A percentile compares a stretch with the other conserved stretches of the same genome.
Conservation (phyloP, 2,113 vertebrate species). For the Xenus cinereus region DNA sequence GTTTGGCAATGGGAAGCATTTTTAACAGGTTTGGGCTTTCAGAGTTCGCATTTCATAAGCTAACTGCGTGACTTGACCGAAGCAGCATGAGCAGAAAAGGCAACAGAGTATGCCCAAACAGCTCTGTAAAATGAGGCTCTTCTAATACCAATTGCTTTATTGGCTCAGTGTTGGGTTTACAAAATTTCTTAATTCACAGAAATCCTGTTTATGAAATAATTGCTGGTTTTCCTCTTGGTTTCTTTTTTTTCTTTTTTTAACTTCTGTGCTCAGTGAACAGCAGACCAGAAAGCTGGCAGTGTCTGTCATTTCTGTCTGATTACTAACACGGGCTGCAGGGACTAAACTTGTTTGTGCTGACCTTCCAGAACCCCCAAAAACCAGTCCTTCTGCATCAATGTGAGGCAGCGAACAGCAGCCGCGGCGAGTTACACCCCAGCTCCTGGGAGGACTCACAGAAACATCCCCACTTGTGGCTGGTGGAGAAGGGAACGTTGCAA, state of each 20-base stretch:
- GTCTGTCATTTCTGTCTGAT: not conserved
- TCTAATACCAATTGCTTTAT: not conserved
- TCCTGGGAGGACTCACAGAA: not conserved
- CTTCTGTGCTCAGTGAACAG: not conserved
- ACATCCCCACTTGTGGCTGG: not conserved
- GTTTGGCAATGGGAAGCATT: constrained; percentile 23
- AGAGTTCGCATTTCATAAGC: constrained; percentile 28
- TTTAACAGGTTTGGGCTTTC: constrained; percentile 44
- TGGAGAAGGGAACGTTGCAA: not conserved
- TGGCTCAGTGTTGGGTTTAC: not conserved
- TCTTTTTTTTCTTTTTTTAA: not conserved
- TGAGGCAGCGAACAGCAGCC: not conserved
- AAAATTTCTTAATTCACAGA: constrained; percentile 12
- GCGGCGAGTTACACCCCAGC: not conserved
- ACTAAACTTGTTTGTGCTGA: not conserved
- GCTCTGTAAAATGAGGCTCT: not conserved
- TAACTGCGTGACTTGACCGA: not conserved
- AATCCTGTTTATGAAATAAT: not conserved
- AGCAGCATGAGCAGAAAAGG: not conserved
- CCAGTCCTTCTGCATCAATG: not conserved
- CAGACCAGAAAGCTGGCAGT: not conserved
- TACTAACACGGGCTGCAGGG: not conserved
- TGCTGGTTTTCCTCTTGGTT: not conserved
- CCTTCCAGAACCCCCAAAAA: not conserved
- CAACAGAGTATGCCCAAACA: not conserved